Evolutionary conservation across 2,888 invertebrate genomes (phyloP).

Genomic region (Sepiola atlantica): DNA sequence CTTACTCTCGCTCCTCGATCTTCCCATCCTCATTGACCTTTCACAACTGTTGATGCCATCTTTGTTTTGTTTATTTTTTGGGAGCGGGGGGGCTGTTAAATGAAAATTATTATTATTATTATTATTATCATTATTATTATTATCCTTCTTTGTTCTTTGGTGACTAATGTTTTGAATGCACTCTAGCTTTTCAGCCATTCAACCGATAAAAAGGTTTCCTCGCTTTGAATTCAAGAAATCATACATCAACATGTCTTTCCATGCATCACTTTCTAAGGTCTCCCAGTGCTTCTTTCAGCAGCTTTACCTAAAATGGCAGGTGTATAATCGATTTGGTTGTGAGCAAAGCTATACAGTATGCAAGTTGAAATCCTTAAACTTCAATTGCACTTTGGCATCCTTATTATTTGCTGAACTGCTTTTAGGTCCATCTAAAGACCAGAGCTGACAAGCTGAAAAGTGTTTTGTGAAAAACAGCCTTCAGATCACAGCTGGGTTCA

Average conservation of each 20-base stretch:
- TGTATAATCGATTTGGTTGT: not conserved
- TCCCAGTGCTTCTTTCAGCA: not conserved
- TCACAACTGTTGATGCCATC: too few relatives aligned
- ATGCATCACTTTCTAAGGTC: not conserved
- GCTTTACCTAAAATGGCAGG: not conserved
- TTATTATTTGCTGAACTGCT: not conserved
- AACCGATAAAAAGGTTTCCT: not conserved
- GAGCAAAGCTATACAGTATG: not conserved
- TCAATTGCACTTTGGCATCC: not conserved
- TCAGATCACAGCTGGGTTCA: not conserved
- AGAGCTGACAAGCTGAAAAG: not conserved
- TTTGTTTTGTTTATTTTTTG: too few relatives aligned
- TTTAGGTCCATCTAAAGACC: not conserved
- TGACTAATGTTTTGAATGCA: not conserved
- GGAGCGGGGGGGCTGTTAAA: too few relatives aligned
- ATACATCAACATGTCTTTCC: conserved; percentile 8
- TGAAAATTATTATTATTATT: too few relatives aligned
- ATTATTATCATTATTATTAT: not conserved
- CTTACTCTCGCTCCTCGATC: too few relatives aligned
- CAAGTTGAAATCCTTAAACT: not conserved
- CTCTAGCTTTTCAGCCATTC: not conserved
- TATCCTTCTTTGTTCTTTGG: not conserved
- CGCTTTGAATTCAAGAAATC: not conserved
- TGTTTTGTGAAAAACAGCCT: not conserved
- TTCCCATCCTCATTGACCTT: too few relatives aligned